These are phyloP conservation scores for Diadema setosum DNA, from an alignment of 35 echinoderm and acorn worm species.

Conservation along the genomic window DNA sequence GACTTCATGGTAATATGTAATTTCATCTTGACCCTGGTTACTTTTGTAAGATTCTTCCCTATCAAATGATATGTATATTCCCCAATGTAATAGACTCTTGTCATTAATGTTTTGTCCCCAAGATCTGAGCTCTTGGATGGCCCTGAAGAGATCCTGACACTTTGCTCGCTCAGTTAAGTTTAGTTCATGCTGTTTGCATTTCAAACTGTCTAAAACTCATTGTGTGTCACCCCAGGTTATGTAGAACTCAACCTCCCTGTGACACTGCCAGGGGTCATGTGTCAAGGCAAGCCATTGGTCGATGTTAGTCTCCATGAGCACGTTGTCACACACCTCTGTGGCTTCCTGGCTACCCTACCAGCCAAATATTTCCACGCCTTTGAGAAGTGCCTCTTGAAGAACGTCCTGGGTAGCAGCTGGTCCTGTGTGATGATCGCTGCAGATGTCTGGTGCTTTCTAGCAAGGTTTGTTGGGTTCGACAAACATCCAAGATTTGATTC, in stretches of 20 bases:
- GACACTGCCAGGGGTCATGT: conserved; percentile 41
- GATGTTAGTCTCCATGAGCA: conserved; percentile 57
- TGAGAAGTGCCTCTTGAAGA: conserved; percentile 53
- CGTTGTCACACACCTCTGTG: conserved; percentile 59
- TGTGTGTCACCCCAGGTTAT: conserved; percentile 52
- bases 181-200: no score
- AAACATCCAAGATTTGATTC: no score
- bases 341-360: conserved; percentile 60
- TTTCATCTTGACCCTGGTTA: no score
- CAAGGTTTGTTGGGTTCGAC: conserved; percentile 62
- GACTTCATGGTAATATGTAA: no score
- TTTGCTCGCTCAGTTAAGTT: no score
- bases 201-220: no score
- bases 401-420: conserved; percentile 25
- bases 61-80: no score
- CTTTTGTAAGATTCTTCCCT: no score
- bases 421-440: conserved; percentile 47
- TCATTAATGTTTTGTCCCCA: no score
- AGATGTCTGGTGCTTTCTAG: conserved; percentile 94
- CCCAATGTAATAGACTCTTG: no score
- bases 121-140: no score
- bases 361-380: conserved; percentile 32
- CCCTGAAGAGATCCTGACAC: no score
- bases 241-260: conserved; percentile 62
- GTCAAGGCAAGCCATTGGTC: conserved; percentile 50